Evolutionary conservation across 2,797 vertebrate genomes (phyloP), one percentile per base, ranked within the genome.

Genomic region (Echiichthys vipera): DNA sequence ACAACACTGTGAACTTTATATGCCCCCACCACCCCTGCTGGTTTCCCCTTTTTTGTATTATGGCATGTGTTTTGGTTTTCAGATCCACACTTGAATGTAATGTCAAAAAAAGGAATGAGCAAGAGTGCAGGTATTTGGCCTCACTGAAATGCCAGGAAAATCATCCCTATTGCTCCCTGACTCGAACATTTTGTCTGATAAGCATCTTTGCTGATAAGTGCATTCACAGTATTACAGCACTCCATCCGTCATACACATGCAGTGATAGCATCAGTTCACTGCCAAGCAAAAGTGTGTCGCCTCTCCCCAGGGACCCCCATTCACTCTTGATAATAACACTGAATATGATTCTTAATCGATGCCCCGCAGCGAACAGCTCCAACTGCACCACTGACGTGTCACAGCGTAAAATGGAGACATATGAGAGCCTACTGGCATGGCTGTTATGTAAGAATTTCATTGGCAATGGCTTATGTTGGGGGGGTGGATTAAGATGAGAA

Each of bases 401-500:
- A 46, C 36, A 37, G 7, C 45, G 18, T 53, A 50, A 75, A 74
- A 80, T 40, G 7, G 56, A 84, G 50, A 73, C 65, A 71, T 29
- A 67, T 29, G 39, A 75, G 70, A 36, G 18, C 42, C 61, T 7
- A 25, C 45, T 20, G 54, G 65, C 59, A 42, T 11, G 29, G 15
- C 37, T 59, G 56, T 88, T 81, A 84, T 46, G 61, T 80, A 87
- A 84, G 43, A 43, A 81, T 65, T 74, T 68, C 43, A 57, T 50
- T 80, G 65, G 57, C 77, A 66, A 64, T 71, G 76, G 66, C 71
- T 76, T 72, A 56, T 78, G 65, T 49, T 64, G 50, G n/a, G 30
- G 53, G 15, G 59, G 34, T 37, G 55, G 84, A 76, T 86, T 79
- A 70, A 78, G 66, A 78, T 79, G 55, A 71, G 74, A 87, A 82